phyloP scores from a whole-genome alignment of 2,888 invertebrate species.

The Epirrhoe alternata region DNA sequence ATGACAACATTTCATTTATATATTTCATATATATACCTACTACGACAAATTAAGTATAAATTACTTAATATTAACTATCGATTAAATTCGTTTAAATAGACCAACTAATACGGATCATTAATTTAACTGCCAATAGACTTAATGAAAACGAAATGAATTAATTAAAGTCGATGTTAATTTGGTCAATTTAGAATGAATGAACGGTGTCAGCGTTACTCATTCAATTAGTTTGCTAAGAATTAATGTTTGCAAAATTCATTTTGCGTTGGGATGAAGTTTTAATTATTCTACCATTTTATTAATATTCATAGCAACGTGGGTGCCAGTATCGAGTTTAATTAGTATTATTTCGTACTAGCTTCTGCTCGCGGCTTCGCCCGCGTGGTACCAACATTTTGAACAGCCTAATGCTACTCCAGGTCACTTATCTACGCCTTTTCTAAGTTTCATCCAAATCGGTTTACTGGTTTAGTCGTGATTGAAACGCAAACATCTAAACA shows the following conservation, averaged over 20 bases:
- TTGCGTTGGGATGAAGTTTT: slow-evolving; percentile 6
- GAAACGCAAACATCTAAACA: too few relatives aligned
- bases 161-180: slow-evolving; percentile 43
- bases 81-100: neutral
- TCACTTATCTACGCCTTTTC: too few relatives aligned
- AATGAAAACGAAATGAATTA: slow-evolving; percentile 12
- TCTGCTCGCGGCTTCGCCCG: too few relatives aligned
- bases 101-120: neutral
- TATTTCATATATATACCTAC: too few relatives aligned
- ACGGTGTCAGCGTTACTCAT: slow-evolving; percentile 53
- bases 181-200: slow-evolving; percentile 63
- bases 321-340: neutral
- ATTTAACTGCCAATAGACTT: slow-evolving; percentile 13
- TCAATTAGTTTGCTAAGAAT: slow-evolving; percentile 48
- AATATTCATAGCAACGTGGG: neutral
- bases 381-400: too few relatives aligned
- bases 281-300: slow-evolving; percentile 2
- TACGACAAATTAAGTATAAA: neutral
- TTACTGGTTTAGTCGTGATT: too few relatives aligned
- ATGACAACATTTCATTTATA: too few relatives aligned
- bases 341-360: neutral
- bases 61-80: neutral
- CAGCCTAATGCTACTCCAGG: too few relatives aligned
- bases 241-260: slow-evolving; percentile 25
- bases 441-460: too few relatives aligned